These are phyloP conservation scores for Manis crassicaudata DNA, from an alignment of 2,797 vertebrate species.

Conservation along the genomic window DNA sequence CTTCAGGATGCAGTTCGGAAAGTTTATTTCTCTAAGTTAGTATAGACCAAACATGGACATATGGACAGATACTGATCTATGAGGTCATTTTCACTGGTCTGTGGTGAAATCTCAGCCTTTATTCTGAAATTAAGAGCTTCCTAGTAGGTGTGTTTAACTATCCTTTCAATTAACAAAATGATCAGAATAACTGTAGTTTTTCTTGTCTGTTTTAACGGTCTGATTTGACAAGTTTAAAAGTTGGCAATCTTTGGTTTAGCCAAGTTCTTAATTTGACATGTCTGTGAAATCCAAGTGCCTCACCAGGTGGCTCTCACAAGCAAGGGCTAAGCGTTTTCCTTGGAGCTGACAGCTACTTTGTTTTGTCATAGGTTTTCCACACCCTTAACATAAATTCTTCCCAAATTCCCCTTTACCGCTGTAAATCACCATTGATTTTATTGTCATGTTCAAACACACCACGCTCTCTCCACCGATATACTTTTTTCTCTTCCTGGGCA, in stretches of 20 bases:
- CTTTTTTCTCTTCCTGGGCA: not conserved
- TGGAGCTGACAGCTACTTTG: not conserved
- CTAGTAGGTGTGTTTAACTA: not conserved
- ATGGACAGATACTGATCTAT: not conserved
- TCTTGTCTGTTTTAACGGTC: not conserved
- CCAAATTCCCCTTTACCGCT: not conserved
- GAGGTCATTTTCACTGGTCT: not conserved
- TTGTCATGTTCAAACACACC: not conserved
- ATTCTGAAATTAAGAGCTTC: not conserved
- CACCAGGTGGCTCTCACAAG: not conserved
- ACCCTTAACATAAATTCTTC: not conserved
- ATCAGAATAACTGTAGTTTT: not conserved
- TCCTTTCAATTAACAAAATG: not conserved
- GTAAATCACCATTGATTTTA: not conserved
- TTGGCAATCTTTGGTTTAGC: not conserved
- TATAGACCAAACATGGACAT: not conserved
- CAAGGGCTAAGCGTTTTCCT: not conserved
- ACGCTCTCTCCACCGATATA: not conserved
- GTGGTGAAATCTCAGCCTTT: not conserved
- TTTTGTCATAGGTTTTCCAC: not conserved
- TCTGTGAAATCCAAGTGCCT: not conserved
- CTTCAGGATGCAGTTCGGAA: not conserved
- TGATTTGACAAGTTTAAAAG: constrained; percentile 19
- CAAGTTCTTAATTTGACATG: not conserved
- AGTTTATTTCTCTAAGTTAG: not conserved